Percentiles rank a stretch among this genome's conserved stretches.
phyloP scores from a whole-genome alignment of 2,797 vertebrate genomes.

The Thamnophis elegans region DNA sequence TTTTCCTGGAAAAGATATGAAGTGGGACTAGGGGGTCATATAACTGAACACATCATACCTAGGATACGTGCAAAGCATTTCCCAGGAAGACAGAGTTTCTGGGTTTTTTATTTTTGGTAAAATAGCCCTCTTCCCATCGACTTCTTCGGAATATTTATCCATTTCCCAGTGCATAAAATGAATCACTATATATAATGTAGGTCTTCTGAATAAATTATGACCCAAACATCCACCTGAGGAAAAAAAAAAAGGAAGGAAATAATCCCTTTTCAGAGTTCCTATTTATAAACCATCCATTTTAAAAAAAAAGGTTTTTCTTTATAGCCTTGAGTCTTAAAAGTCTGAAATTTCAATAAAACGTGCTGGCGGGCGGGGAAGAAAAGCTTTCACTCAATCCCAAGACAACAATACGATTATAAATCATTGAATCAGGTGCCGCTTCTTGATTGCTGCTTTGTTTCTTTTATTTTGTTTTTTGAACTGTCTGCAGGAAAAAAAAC shows the following conservation, averaged over 20 bases:
- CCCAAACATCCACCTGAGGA: conserved; percentile 31
- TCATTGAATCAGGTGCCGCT: conserved; percentile 39
- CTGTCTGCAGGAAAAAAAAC: conserved; percentile 29
- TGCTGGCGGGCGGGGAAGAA: not conserved
- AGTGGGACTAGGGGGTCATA: not conserved
- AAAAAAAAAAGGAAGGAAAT: conserved; percentile 47
- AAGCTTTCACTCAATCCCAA: conserved; percentile 20
- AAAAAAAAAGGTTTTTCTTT: conserved; percentile 35
- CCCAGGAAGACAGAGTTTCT: not conserved
- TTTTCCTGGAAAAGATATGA: not conserved
- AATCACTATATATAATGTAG: conserved; percentile 49
- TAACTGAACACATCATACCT: not conserved
- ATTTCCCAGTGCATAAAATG: conserved; percentile 54
- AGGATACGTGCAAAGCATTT: not conserved
- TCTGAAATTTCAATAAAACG: conserved; percentile 24
- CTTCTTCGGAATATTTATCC: conserved; percentile 41
- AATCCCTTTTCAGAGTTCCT: conserved; percentile 37
- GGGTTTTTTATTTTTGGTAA: not conserved
- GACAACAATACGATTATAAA: conserved; percentile 26
- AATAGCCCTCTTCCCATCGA: conserved; percentile 27
- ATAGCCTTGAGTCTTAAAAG: conserved; percentile 41
- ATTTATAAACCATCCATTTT: conserved; percentile 37
- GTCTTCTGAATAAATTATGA: conserved; percentile 50
- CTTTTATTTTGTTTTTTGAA: conserved; percentile 43
- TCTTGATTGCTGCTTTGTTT: conserved; percentile 42